Conservation (phyloP, 1,140 invertebrate species). For the Diuraphis noxia region DNA sequence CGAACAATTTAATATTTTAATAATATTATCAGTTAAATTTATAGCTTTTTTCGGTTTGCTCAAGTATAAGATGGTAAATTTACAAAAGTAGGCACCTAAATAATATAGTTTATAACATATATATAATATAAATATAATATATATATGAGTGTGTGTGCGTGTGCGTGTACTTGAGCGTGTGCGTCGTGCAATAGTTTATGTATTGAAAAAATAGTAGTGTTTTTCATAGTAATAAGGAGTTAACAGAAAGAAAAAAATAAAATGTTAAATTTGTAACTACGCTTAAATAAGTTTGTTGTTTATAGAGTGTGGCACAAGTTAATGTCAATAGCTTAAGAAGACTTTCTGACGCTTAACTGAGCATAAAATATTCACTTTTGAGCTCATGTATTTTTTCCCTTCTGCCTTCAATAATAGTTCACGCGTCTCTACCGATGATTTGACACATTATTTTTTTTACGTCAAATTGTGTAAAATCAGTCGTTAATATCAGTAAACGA, state of each 20-base stretch:
- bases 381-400: neutral
- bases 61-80: neutral
- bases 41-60: neutral
- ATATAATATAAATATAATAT: no score
- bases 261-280: neutral
- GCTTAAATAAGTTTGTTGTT: neutral
- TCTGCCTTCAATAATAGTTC: neutral
- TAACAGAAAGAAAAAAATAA: neutral
- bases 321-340: constrained; percentile 14
- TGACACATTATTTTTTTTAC: neutral
- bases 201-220: neutral
- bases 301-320: constrained; percentile 8
- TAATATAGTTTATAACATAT: neutral
- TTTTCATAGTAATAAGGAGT: neutral
- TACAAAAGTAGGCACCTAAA: neutral
- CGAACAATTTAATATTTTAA: neutral
- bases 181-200: neutral
- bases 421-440: neutral
- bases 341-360: neutral
- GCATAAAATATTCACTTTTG: neutral
- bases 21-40: neutral
- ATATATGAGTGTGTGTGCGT: no score
- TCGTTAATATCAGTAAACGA: neutral
- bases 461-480: neutral
- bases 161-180: no score